Evolutionary conservation across 2,888 invertebrate species (phyloP), one percentile per base, ranked within the genome.

Genomic region (Microdon myrmicae): DNA sequence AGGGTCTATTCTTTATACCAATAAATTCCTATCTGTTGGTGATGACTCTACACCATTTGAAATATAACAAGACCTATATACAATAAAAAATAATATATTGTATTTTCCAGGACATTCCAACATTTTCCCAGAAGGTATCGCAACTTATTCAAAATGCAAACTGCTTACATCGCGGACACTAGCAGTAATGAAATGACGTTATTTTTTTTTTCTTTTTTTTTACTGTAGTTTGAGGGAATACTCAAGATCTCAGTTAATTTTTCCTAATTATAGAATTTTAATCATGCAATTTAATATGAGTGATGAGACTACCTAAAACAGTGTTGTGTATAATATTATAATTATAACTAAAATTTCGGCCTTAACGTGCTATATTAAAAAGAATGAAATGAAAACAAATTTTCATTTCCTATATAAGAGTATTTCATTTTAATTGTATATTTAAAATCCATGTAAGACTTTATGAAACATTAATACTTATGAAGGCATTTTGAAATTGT

Each of bases 111-210:
- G 80, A 80, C 75, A 75, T 80, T 73, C 80, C 80, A 74, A 80
- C 80, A 70, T 80, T 80, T 73, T 75, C 79, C 60, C 75, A 76
- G 69, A 77, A 78, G 70, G 73, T 80, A 71, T 74, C 78, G 55
- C 76, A 79, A 71, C 72, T 80, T 39, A 75, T 79, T 68, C 78
- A 79, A 70, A 80, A 80, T 72, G 76, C 77, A 49, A 75, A 77
- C 60, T 78, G 77, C 69, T 73, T 72, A 68, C 75, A 76, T 69
- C 71, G 78, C 20, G 71, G 75, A 68, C 77, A 78, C 72, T 67
- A 67, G 20, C 55, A 47, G 28, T 38, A 58, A n/a, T n/a, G n/a
- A n/a, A n/a, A n/a, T n/a, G n/a, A n/a, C 25, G 60, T 35, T 22
- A 12, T 9, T 17, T 14, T 12, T 41, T 34, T 28, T n/a, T 56